Evolutionary conservation across 2,888 invertebrate species (phyloP).

Genomic region (Caenorhabditis plicata): DNA sequence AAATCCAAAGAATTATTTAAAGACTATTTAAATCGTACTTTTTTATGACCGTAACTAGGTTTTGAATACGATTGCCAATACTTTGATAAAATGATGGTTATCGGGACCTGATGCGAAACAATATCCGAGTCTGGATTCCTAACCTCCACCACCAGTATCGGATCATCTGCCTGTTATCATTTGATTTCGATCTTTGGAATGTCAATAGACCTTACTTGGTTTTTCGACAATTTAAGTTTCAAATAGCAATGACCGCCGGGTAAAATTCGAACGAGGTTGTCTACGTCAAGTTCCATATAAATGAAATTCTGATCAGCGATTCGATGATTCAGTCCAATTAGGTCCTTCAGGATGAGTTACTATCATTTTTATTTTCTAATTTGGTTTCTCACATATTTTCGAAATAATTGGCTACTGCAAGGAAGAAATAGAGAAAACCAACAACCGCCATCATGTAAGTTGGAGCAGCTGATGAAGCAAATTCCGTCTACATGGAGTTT

Average conservation of each 20-base stretch:
- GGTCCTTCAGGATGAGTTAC: slow-evolving; percentile 16
- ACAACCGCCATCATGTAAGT: slow-evolving; percentile 21
- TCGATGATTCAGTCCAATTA: slow-evolving; percentile 27
- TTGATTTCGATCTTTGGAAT: neutral
- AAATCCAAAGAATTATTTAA: neutral
- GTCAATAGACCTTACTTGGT: slow-evolving; percentile 1
- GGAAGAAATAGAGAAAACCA: slow-evolving; percentile 21
- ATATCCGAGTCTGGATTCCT: slow-evolving; percentile 25
- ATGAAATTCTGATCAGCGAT: slow-evolving; percentile 21
- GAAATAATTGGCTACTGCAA: slow-evolving; percentile 13
- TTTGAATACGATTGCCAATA: slow-evolving; percentile 18
- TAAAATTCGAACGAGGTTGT: slow-evolving; percentile 18
- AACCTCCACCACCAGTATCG: slow-evolving; percentile 18
- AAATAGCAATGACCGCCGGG: slow-evolving; percentile 30
- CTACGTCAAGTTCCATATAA: slow-evolving; percentile 22
- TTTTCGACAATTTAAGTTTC: slow-evolving; percentile 30
- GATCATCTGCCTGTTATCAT: slow-evolving; percentile 7
- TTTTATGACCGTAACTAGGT: slow-evolving; percentile 17
- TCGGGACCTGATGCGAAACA: slow-evolving; percentile 23
- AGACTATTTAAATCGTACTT: neutral
- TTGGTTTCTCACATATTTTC: slow-evolving; percentile 12
- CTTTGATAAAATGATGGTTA: slow-evolving; percentile 19
- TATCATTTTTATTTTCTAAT: neutral
- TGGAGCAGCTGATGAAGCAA: slow-evolving; percentile 15
- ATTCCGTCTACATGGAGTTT: slow-evolving; percentile 17